phyloP scores from a whole-genome alignment of 1,140 invertebrate genomes.

The Aethina tumida region DNA sequence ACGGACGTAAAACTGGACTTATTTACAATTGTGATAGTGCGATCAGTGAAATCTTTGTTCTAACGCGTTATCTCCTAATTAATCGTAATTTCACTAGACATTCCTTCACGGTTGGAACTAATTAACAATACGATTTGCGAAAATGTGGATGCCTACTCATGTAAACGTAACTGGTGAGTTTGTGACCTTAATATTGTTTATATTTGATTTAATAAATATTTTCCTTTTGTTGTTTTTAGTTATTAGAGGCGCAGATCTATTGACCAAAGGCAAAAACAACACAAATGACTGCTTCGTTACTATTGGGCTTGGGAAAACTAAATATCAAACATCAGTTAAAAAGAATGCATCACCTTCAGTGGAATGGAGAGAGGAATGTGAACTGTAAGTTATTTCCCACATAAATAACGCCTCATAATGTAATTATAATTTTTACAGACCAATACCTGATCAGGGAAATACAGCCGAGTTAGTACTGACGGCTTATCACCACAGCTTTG shows the following conservation, averaged over 20 bases:
- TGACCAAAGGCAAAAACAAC: slow-evolving; percentile 80
- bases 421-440: slow-evolving; percentile 38
- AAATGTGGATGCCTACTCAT: slow-evolving; percentile 78
- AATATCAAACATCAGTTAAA: slow-evolving; percentile 92
- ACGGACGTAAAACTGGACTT: too few relatives aligned
- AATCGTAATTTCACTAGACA: slow-evolving; percentile 5
- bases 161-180: slow-evolving; percentile 65
- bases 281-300: slow-evolving; percentile 94
- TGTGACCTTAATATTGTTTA: slow-evolving; percentile 11
- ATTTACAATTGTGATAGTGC: too few relatives aligned
- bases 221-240: slow-evolving; percentile 44
- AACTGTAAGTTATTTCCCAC: slow-evolving; percentile 70
- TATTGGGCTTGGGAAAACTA: slow-evolving; percentile 87
- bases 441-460: slow-evolving; percentile 79
- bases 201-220: slow-evolving; percentile 9
- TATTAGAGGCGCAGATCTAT: slow-evolving; percentile 57
- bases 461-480: slow-evolving; percentile 77
- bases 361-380: slow-evolving; percentile 94
- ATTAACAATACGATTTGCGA: slow-evolving; percentile 15
- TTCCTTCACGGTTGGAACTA: slow-evolving; percentile 9
- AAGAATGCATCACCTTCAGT: slow-evolving; percentile 73
- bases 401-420: too few relatives aligned
- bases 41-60: too few relatives aligned
- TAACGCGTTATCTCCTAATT: too few relatives aligned
- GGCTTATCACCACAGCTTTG: slow-evolving; percentile 76